Conservation (phyloP, 1,140 invertebrate genomes). For the Pseudobourletiella spinata region DNA sequence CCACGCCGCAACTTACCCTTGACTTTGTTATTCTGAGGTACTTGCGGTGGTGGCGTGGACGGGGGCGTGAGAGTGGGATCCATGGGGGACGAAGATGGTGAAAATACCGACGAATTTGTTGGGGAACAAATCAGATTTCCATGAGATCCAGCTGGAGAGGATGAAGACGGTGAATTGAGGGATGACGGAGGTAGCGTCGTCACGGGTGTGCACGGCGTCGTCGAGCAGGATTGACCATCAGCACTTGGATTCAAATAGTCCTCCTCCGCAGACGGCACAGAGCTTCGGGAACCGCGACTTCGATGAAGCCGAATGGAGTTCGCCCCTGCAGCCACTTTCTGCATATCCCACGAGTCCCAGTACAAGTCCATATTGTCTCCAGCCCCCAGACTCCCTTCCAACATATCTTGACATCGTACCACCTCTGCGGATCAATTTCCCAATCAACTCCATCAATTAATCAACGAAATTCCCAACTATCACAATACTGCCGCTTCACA, state of each 20-base stretch:
- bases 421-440: too few relatives aligned
- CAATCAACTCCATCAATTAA: too few relatives aligned
- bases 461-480: too few relatives aligned
- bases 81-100: conserved; percentile 38
- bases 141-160: conserved; percentile 27
- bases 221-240: conserved; percentile 18
- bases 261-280: conserved; percentile 54
- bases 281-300: conserved; percentile 46
- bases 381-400: conserved; percentile 37
- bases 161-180: conserved; percentile 25
- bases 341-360: conserved; percentile 84
- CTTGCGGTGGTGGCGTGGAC: conserved; percentile 55
- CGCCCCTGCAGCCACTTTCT: conserved; percentile 37
- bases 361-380: conserved; percentile 50
- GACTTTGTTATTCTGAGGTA: too few relatives aligned
- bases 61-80: conserved; percentile 48
- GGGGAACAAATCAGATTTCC: conserved; percentile 38
- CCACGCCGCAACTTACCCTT: too few relatives aligned
- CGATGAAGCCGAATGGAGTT: conserved; percentile 39
- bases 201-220: conserved; percentile 32
- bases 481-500: too few relatives aligned
- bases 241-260: conserved; percentile 43
- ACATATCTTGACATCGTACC: conserved; percentile 50
- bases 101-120: conserved; percentile 37
- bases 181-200: conserved; percentile 36